phyloP scores from a whole-genome alignment of 1,140 invertebrate species.

The Aphelinus atriplicis region DNA sequence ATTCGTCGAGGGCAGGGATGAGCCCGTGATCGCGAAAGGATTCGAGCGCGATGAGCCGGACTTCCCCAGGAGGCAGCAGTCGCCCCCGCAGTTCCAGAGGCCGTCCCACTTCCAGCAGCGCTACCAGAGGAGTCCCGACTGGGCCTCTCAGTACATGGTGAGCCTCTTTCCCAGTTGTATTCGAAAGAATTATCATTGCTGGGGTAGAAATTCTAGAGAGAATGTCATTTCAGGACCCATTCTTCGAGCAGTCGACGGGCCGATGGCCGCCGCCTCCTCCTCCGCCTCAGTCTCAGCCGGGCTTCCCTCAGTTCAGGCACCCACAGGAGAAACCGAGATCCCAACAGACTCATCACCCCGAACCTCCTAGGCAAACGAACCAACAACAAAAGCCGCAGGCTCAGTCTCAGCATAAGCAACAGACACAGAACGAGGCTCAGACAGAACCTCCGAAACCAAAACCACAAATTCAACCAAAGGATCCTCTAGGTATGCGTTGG shows the following conservation, averaged over 20 bases:
- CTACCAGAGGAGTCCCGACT: slow-evolving; percentile 45
- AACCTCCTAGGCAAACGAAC: slow-evolving; percentile 39
- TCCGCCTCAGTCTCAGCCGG: slow-evolving; percentile 48
- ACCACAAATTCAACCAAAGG: slow-evolving; percentile 67
- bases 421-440: slow-evolving; percentile 53
- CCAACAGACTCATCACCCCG: slow-evolving; percentile 11
- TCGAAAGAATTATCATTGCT: no score
- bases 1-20: slow-evolving; percentile 83
- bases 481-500: slow-evolving; percentile 67
- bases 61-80: slow-evolving; percentile 56
- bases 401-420: slow-evolving; percentile 56
- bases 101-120: slow-evolving; percentile 50
- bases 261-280: slow-evolving; percentile 41
- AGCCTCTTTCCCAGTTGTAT: no score
- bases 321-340: neutral
- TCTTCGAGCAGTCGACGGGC: slow-evolving; percentile 41
- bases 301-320: slow-evolving; percentile 31
- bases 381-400: slow-evolving; percentile 46
- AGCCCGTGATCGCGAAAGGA: slow-evolving; percentile 74
- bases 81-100: slow-evolving; percentile 60
- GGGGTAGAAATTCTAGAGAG: no score
- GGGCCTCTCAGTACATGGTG: slow-evolving; percentile 43
- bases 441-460: slow-evolving; percentile 54
- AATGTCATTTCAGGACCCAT: slow-evolving; percentile 33
- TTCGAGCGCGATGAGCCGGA: slow-evolving; percentile 48